Evolutionary conservation across 2,888 invertebrate species (phyloP).

Genomic region (Dugesia japonica): DNA sequence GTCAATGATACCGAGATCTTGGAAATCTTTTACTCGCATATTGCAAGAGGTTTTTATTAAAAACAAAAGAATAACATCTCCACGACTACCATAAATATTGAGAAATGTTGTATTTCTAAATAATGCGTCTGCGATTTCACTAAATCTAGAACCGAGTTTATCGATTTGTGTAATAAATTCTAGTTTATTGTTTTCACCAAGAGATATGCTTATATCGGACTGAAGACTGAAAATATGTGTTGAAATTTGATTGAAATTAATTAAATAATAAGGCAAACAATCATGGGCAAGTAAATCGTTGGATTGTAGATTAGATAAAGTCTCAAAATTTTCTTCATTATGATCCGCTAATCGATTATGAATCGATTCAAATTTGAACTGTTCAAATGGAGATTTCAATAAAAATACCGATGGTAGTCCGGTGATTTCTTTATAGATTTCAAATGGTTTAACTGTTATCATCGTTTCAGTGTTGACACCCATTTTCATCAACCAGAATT

Average conservation of each 20-base stretch:
- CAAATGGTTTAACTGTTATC: background rate
- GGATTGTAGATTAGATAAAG: background rate
- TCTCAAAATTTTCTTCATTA: background rate
- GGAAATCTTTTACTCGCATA: background rate
- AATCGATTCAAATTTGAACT: background rate
- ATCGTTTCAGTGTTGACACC: background rate
- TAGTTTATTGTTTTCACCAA: background rate
- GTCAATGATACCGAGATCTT: background rate
- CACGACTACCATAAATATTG: background rate
- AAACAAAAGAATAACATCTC: background rate
- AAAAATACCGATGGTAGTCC: background rate
- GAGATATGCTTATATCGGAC: background rate
- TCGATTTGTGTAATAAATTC: background rate
- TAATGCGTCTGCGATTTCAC: background rate
- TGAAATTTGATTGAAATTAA: background rate
- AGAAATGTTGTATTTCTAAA: background rate
- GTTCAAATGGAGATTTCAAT: background rate
- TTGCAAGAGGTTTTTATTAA: background rate
- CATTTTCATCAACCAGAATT: background rate
- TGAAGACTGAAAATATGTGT: background rate
- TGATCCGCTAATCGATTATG: background rate
- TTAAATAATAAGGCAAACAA: constrained; percentile 3
- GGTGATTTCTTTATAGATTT: background rate
- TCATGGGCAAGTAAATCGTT: background rate
- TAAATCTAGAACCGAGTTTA: background rate